Evolutionary conservation across 2,888 invertebrate species (phyloP), one percentile per base, ranked within the genome.

Genomic region (Meganola albula): DNA sequence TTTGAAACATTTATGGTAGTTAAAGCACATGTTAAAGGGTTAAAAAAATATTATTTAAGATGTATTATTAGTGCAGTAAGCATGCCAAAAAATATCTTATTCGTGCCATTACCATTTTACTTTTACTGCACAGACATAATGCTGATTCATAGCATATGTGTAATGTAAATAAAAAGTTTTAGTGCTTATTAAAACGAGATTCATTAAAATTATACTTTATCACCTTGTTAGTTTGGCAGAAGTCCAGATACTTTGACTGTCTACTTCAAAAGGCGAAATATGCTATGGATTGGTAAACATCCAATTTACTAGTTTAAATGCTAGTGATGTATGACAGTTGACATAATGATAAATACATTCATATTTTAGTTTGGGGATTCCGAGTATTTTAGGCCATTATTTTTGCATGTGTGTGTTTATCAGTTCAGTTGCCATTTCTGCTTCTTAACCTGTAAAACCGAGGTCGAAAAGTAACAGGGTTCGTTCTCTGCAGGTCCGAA

Each of bases 401-500:
- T 48, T 53, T 50, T 52, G 53, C 53, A 48, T 50, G 40, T 58
- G 56, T 53, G 52, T 60, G 50, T 48, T 29, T 40, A 27, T 43
- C 34, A 24, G 44, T 50, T 50, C 36, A 35, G 48, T 49, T 48
- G 45, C 53, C 43, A 47, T 44, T 44, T 49, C 47, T 29, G 44
- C 44, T 48, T 53, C 52, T 50, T 53, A 34, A 46, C 49, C 53
- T 47, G 47, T 41, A 24, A 36, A 33, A 44, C 35, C 16, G 23
- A 35, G 37, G 34, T 18, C 4, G 14, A 35, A 50, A 57, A 56
- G 51, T 67, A 70, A 73, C 52, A 52, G 68, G 71, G 64, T 69
- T 79, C 49, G 64, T 77, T 80, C 63, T 83, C 82, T 70, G 53
- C 84, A 83, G 84, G 83, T 83, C 72, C 66, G 60, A 69, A 74